phyloP scores from a whole-genome alignment of 2,888 invertebrate genomes.

The Microdon myrmicae region DNA sequence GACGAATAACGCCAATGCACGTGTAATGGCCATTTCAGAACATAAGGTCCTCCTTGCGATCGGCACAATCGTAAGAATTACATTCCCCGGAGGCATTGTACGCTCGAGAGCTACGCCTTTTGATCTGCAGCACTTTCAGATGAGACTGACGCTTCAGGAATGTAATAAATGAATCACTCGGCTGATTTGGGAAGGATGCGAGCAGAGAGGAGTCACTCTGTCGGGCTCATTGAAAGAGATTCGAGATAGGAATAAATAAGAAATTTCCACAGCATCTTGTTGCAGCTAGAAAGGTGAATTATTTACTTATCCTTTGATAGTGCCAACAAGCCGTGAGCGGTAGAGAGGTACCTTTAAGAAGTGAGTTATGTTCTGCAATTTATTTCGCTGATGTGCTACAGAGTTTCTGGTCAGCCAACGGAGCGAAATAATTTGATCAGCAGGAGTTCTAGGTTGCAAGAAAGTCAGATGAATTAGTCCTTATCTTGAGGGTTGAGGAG shows the following conservation, averaged over 20 bases:
- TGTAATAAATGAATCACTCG: constrained; percentile 38
- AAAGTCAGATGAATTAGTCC: too few species aligned
- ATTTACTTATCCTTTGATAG: constrained; percentile 14
- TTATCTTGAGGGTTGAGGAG: too few species aligned
- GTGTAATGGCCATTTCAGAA: constrained; percentile 39
- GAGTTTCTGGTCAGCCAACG: too few species aligned
- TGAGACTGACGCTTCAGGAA: constrained; percentile 11
- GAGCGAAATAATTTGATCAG: too few species aligned
- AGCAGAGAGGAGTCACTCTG: not conserved
- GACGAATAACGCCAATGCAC: constrained; percentile 19
- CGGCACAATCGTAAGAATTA: constrained; percentile 21
- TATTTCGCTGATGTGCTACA: too few species aligned
- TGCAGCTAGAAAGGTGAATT: constrained; percentile 11
- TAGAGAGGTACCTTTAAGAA: too few species aligned
- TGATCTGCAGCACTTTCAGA: too few species aligned
- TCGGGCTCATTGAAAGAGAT: constrained; percentile 29
- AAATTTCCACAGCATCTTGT: constrained; percentile 8
- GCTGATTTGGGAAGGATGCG: constrained; percentile 23
- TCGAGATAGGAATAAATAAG: constrained; percentile 34
- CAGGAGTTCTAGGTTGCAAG: too few species aligned
- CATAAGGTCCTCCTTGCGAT: constrained; percentile 46
- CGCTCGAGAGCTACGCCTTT: constrained; percentile 17
- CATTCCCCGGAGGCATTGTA: constrained; percentile 30
- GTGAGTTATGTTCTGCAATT: too few species aligned
- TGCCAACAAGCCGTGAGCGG: too few species aligned